Percentiles rank a stretch among this genome's conserved stretches.
phyloP scores from a whole-genome alignment of 2,113 vertebrate species.

The Cyanistes caeruleus region DNA sequence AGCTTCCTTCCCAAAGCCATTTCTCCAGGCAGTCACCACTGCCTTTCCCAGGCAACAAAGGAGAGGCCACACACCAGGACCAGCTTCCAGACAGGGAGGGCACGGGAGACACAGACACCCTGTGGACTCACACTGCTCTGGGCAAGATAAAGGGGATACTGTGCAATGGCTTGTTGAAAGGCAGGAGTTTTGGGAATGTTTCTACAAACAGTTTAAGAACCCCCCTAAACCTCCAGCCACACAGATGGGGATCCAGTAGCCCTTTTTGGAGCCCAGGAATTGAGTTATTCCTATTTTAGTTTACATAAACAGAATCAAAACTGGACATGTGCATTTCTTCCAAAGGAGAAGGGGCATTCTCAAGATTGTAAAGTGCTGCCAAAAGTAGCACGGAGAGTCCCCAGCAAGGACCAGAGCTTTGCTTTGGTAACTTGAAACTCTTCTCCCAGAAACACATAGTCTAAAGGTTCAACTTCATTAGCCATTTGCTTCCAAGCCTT shows the following conservation, averaged over 20 bases:
- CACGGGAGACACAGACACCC: background rate
- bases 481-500: background rate
- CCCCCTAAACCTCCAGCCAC: background rate
- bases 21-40: accelerated
- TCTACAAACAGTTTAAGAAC: background rate
- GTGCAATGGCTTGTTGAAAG: background rate
- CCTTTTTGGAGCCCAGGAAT: background rate
- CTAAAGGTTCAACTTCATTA: background rate
- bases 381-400: background rate
- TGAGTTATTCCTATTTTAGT: background rate
- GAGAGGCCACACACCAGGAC: background rate
- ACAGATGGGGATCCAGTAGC: accelerated
- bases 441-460: background rate
- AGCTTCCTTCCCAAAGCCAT: background rate
- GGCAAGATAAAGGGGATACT: background rate
- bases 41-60: background rate
- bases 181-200: background rate
- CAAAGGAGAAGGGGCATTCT: background rate
- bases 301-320: background rate
- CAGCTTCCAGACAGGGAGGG: background rate
- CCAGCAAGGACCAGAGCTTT: background rate
- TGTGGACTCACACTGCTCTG: background rate
- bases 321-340: background rate
- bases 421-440: background rate
- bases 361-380: background rate